Evolutionary conservation across 2,888 invertebrate species (phyloP).

Genomic region (Oscheius onirici): DNA sequence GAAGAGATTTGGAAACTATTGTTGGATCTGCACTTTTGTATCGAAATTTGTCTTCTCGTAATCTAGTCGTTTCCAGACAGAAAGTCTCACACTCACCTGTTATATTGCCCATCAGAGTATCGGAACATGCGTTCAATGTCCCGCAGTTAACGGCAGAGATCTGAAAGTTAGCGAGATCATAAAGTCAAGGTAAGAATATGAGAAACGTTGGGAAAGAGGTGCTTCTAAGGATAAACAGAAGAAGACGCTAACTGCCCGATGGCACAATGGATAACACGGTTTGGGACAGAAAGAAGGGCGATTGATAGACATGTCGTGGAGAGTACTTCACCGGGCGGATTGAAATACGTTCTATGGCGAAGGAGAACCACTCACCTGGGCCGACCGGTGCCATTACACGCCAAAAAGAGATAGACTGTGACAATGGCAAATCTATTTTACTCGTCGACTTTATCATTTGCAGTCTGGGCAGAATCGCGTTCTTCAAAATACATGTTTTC

Average conservation of each 20-base stretch:
- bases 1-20: too few species aligned
- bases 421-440: constrained; percentile 21
- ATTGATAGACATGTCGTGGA: neutral
- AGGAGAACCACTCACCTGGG: constrained; percentile 26
- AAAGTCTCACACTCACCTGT: neutral
- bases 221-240: too few species aligned
- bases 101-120: constrained; percentile 13
- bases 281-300: too few species aligned
- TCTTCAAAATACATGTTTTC: too few species aligned
- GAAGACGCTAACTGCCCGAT: neutral
- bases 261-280: neutral
- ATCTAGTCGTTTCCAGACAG: too few species aligned
- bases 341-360: constrained; percentile 18
- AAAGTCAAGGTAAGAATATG: neutral
- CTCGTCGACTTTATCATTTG: too few species aligned
- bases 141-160: neutral
- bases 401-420: constrained; percentile 1
- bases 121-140: constrained; percentile 18
- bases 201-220: too few species aligned
- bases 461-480: too few species aligned
- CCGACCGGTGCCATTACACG: constrained; percentile 20
- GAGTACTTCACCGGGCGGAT: constrained; percentile 28
- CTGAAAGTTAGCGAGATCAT: neutral
- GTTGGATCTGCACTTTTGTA: too few species aligned
- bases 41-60: too few species aligned